Evolutionary conservation across 2,797 vertebrate species (phyloP).

Genomic region (Melanotaenia boesemani): DNA sequence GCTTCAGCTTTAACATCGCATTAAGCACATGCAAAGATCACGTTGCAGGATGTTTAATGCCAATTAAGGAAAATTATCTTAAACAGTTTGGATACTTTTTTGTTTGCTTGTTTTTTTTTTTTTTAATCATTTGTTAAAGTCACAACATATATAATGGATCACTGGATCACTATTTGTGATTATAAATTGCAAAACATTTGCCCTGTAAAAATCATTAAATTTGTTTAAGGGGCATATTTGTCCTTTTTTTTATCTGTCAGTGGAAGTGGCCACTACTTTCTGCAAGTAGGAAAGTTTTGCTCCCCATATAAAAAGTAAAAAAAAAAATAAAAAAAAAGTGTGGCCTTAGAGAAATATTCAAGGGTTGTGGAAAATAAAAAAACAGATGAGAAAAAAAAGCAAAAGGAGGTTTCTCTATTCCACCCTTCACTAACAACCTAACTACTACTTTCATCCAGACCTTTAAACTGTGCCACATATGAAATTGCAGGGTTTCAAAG

Average conservation of each 20-base stretch:
- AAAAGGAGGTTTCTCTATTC: conserved; percentile 29
- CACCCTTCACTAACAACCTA: conserved; percentile 63
- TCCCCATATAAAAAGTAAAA: conserved; percentile 32
- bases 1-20: neutral
- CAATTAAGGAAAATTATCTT: neutral
- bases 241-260: conserved; percentile 18
- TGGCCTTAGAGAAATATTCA: conserved; percentile 43
- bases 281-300: conserved; percentile 17
- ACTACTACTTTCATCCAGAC: conserved; percentile 61
- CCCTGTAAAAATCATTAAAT: neutral
- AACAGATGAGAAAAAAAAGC: conserved; percentile 20
- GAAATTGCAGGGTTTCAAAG: conserved; percentile 61
- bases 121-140: neutral
- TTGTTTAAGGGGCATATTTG: neutral
- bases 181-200: neutral
- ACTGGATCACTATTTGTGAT: neutral
- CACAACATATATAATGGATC: neutral
- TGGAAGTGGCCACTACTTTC: neutral
- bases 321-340: conserved; percentile 23
- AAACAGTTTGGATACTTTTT: neutral
- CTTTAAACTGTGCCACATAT: conserved; percentile 58
- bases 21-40: neutral
- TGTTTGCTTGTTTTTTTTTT: neutral
- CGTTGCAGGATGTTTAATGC: neutral
- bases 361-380: conserved; percentile 37